Evolutionary conservation across 2,888 invertebrate genomes (phyloP), one percentile per base, ranked within the genome.

Genomic region (Dryadula phaetusa): DNA sequence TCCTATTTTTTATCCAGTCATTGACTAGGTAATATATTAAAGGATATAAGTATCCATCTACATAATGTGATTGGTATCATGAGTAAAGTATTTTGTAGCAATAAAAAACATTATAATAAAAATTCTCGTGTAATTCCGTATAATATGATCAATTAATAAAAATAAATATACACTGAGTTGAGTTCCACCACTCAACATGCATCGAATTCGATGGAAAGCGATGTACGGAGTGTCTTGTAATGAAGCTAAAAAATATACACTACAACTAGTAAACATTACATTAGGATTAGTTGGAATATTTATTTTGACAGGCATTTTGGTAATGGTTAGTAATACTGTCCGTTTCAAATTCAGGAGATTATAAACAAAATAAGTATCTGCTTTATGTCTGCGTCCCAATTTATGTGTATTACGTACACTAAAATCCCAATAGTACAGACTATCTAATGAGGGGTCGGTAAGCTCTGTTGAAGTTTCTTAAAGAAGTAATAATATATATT

Each of bases 81-180:
- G 8, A 56, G n/a, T 22, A 14, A 37, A 56, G 22, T 22, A 22
- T 56, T 56, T 56, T 56, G 54, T 20, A 34, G 54, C 54, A 40
- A 56, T 56, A 22, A 40, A 56, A 20, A 22, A n/a, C 12, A n/a
- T 37, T 22, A 6, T 10, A 37, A 34, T 20, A 37, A 56, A 37
- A 37, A 37, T n/a, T 14, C 20, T 22, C 10, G 7, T 46, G 20
- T 46, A 20, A 3, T 18, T 46, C 7, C 14, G 34, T 53, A 14
- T n/a, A 49, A 28, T n/a, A 49, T 16, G 16, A 28, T 49, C n/a
- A 49, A 25, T 49, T 12, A 37, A 6, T 37, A 37, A 34, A 3
- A 25, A 37, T 14, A 37, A 42, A 37, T 10, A 14, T 37, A 14
- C 37, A 0, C 37, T n/a, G n/a, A n/a, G n/a, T n/a, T n/a, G n/a